These are phyloP conservation scores for Lucilia sericata DNA, from an alignment of 1,140 invertebrate genomes.

Conservation along the genomic window DNA sequence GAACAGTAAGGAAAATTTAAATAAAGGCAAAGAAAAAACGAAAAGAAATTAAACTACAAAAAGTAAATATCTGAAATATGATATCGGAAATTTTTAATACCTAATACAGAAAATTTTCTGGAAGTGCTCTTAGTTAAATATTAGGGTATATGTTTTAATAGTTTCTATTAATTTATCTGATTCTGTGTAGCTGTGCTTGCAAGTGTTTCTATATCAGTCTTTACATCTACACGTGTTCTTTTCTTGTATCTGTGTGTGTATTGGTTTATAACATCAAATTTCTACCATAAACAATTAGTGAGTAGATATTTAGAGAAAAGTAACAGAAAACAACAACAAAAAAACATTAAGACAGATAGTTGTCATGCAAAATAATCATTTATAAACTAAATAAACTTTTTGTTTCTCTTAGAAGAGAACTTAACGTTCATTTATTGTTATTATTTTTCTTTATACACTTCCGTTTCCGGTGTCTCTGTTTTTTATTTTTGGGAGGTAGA, in stretches of 20 bases:
- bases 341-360: slow-evolving; percentile 6
- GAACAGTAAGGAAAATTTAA: no score
- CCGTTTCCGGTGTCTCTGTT: neutral
- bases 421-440: neutral
- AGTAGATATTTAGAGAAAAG: neutral
- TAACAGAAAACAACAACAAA: neutral
- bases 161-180: neutral
- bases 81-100: no score
- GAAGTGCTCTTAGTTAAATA: no score
- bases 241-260: neutral
- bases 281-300: slow-evolving; percentile 11
- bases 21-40: no score
- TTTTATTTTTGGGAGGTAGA: neutral
- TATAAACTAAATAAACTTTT: neutral
- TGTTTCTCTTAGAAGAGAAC: neutral
- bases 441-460: neutral
- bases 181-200: neutral
- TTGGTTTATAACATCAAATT: neutral
- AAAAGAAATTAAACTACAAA: no score
- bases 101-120: no score
- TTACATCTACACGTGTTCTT: no score
- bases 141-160: neutral
- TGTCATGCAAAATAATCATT: slow-evolving; percentile 16
- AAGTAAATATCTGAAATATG: no score
- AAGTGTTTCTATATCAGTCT: neutral